Percentiles rank a stretch among this genome's conserved stretches.
phyloP scores from a whole-genome alignment of 2,113 vertebrate species.

The Bubo scandiacus region DNA sequence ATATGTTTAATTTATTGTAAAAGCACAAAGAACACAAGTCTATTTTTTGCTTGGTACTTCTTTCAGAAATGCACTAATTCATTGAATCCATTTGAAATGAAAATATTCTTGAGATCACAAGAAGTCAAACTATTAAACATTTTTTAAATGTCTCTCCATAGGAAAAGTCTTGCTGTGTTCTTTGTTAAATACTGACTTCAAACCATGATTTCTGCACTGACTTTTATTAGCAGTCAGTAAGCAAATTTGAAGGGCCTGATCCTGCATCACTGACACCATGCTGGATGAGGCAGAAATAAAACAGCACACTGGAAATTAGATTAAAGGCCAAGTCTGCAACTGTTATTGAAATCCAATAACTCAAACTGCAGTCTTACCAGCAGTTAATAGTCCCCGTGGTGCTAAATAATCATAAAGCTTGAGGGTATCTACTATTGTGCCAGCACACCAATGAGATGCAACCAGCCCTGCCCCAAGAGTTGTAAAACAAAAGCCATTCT shows the following conservation, averaged over 20 bases:
- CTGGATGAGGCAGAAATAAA: slow-evolving; percentile 55
- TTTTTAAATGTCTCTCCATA: not conserved
- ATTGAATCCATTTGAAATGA: not conserved
- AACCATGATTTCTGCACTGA: not conserved
- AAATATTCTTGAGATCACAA: not conserved
- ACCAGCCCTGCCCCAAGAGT: not conserved
- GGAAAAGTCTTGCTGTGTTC: not conserved
- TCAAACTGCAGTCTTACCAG: slow-evolving; percentile 60
- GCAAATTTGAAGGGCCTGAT: slow-evolving; percentile 35
- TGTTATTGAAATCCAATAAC: slow-evolving; percentile 62
- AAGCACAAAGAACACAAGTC: not conserved
- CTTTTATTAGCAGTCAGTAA: slow-evolving; percentile 21
- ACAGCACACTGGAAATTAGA: slow-evolving; percentile 60
- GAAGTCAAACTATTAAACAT: not conserved
- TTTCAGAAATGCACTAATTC: not conserved
- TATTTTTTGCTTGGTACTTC: not conserved
- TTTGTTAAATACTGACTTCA: slow-evolving; percentile 5
- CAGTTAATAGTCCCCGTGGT: slow-evolving; percentile 55
- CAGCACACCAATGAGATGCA: slow-evolving; percentile 3
- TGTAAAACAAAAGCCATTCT: slow-evolving; percentile 14
- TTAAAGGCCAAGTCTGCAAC: slow-evolving; percentile 64
- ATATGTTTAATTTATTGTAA: not conserved
- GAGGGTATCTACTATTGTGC: not conserved
- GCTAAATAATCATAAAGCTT: slow-evolving; percentile 61
- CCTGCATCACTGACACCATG: slow-evolving; percentile 28